Evolutionary conservation across 2,888 invertebrate genomes (phyloP).

Genomic region (Osmoderma eremita): DNA sequence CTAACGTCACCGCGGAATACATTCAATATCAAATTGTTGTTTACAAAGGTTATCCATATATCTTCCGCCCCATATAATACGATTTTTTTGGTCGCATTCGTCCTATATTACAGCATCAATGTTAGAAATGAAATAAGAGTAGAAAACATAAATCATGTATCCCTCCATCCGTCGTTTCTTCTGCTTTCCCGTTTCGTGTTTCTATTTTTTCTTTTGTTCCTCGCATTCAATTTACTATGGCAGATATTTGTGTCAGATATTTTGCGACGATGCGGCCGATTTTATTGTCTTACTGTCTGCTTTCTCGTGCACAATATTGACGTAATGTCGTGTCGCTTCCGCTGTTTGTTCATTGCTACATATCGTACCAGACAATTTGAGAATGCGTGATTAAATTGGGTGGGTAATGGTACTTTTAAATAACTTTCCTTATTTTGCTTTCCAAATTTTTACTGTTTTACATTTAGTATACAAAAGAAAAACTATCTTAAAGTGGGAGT

Average conservation of each 20-base stretch:
- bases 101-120: slow-evolving; percentile 31
- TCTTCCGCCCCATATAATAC: slow-evolving; percentile 18
- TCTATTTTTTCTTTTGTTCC: slow-evolving; percentile 3
- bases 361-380: background rate
- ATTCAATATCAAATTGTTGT: slow-evolving; percentile 33
- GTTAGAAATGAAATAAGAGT: slow-evolving; percentile 34
- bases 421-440: too few species aligned
- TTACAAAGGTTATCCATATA: slow-evolving; percentile 33
- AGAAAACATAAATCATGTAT: slow-evolving; percentile 37
- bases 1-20: slow-evolving; percentile 9
- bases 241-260: slow-evolving; percentile 36
- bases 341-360: slow-evolving; percentile 23
- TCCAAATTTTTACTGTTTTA: too few species aligned
- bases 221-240: slow-evolving; percentile 32
- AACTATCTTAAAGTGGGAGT: too few species aligned
- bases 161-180: background rate
- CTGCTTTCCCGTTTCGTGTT: background rate
- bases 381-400: slow-evolving; percentile 6
- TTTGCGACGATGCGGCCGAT: slow-evolving; percentile 4
- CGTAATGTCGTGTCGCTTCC: slow-evolving; percentile 18
- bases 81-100: slow-evolving; percentile 25
- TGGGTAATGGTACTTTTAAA: too few species aligned
- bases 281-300: slow-evolving; percentile 28
- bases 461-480: too few species aligned
- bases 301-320: slow-evolving; percentile 16